Evolutionary conservation across 2,797 vertebrate species (phyloP), one percentile per base, ranked within the genome.

Genomic region (Anas flavirostris): DNA sequence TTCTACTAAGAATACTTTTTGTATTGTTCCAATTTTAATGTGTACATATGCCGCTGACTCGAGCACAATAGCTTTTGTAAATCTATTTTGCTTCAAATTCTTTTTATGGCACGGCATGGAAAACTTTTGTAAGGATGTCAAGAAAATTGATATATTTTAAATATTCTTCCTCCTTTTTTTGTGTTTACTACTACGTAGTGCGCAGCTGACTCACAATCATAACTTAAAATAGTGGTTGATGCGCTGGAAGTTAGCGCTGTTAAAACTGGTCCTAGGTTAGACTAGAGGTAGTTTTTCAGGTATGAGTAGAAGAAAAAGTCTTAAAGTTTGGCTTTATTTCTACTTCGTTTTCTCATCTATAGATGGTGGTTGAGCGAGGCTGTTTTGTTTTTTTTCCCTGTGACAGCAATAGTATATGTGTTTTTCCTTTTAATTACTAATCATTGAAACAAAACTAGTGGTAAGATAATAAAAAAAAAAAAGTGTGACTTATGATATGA

Each of bases 1-100:
- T 52, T 16, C 68, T 87, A n/a, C 67, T 76, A 53, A 48, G 59
- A 37, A 29, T 79, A 41, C 52, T 44, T 96, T 92, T 95, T 90
- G 46, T 95, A 93, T 25, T 3, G n/a, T 69, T 74, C 86, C 31
- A 75, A 9, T 69, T 85, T 58, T 46, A 52, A 29, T 0, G 0
- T 75, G 89, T 89, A 35, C 78, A 8, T 46, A 28, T 0, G 18
- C 89, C 18, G 7, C 91, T 86, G 94, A 67, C 75, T 66, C 3
- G 4, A 89, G 93, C 90, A 55, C 95, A 89, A 64, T 48, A 56
- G 66, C 73, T 96, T 95, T 92, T 81, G 15, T 92, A 75, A 59
- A 29, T 60, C 79, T 88, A 1, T 86, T 92, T 82, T 73, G 23
- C 41, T 91, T 82, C 46, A 77, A 70, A 41, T 46, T 41, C 33